Base-by-base conservation (phyloP, 2,113 vertebrate species). In the Tringa solitaria region DNA sequence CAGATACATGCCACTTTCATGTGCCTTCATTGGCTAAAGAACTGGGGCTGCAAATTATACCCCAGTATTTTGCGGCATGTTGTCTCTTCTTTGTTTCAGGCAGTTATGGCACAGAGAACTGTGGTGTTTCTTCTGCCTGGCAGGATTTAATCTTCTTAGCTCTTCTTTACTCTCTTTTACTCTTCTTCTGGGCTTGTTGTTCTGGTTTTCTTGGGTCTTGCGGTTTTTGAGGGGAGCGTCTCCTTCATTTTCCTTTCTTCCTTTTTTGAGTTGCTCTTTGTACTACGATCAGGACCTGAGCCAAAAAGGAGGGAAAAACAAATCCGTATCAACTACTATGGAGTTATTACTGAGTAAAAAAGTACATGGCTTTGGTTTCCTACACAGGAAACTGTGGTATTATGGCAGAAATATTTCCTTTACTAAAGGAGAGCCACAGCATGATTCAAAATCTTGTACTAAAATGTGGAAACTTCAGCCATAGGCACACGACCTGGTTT, bases 141-240 rank as follows among this genome's bases (percentile, higher is more conserved):
- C 48, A 81, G 57, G 60, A 82, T 86, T 59, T 84, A 60, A 89
- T 97, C 35, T 94, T 82, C 61, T 69, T 91, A 81, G 53, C 28
- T 54, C 28, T 30, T 30, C 53, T 48, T 48, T 48, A 48, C 11
- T 48, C 22, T 48, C 48, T 54, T 54, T 54, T 53, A 54, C 28
- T 54, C 53, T 54, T 30, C 53, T 30, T 95, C 96, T 68, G 93
- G 87, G 65, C 94, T 96, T 64, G 96, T 91, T 89, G 92, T 95
- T 86, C 91, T 92, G 45, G 87, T 97, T 84, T 73, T 83, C 24
- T 57, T 56, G 46, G 70, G 50, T 73, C 77, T 95, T 80, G 87
- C 72, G 39, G 56, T 88, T 79, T 94, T 95, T 65, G 89, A 84
- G 89, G 80, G 43, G 33, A 81, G 23, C 32, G 27, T 50, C 75